Evolutionary conservation across 2,888 invertebrate genomes (phyloP).

Genomic region (Blera fallax): DNA sequence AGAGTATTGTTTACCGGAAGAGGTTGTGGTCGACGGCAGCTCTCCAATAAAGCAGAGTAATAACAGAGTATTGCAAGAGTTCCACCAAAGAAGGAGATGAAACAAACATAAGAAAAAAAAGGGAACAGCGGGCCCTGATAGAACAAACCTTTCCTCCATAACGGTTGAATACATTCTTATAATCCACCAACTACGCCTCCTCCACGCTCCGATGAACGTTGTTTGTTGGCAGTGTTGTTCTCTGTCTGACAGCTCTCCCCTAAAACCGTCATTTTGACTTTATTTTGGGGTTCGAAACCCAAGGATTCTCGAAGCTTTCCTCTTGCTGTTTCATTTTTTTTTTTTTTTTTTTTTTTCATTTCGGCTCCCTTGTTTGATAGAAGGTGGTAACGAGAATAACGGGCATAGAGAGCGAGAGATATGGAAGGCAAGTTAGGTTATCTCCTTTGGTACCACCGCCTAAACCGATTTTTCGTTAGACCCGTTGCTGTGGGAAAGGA

Average conservation of each 20-base stretch:
- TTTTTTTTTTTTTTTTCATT: slow-evolving; percentile 21
- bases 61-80: not conserved
- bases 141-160: slow-evolving; percentile 45
- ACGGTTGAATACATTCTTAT: slow-evolving; percentile 54
- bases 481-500: slow-evolving; percentile 46
- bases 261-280: slow-evolving; percentile 51
- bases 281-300: slow-evolving; percentile 70
- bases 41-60: not conserved
- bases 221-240: slow-evolving; percentile 48
- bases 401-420: slow-evolving; percentile 35
- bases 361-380: slow-evolving; percentile 56
- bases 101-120: slow-evolving; percentile 17
- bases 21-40: not conserved
- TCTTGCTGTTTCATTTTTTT: slow-evolving; percentile 2
- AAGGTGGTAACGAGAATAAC: slow-evolving; percentile 64
- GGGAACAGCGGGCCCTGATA: slow-evolving; percentile 12
- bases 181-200: slow-evolving; percentile 32
- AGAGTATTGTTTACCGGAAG: not conserved
- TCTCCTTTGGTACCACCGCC: slow-evolving; percentile 55
- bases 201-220: slow-evolving; percentile 55
- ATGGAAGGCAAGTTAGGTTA: slow-evolving; percentile 75
- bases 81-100: slow-evolving; percentile 5
- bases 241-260: slow-evolving; percentile 10
- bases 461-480: slow-evolving; percentile 67
- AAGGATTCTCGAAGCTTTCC: slow-evolving; percentile 46